A percentile compares a stretch with the other conserved stretches of the same genome.
Evolutionary conservation across 2,113 vertebrate species (phyloP).

Genomic region (Proterorhinus semilunaris): DNA sequence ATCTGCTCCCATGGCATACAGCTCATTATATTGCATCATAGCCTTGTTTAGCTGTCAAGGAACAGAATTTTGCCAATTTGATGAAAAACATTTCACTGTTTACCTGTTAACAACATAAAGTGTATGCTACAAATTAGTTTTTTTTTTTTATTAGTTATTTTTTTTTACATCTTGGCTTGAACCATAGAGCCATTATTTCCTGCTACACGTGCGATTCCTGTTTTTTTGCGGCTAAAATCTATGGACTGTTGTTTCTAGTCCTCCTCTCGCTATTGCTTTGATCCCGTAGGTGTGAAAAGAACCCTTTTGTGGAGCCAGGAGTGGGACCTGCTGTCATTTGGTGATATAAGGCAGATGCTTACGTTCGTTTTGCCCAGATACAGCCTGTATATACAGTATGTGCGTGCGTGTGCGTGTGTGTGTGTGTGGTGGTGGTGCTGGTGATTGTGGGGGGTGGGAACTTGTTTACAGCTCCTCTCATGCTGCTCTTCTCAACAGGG

Average conservation of each 20-base stretch:
- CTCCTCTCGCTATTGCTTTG: conserved; percentile 41
- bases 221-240: not conserved
- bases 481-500: conserved; percentile 61
- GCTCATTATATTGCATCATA: conserved; percentile 6
- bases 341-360: conserved; percentile 54
- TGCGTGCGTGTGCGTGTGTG: not conserved
- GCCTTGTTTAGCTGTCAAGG: conserved; percentile 23
- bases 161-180: not conserved
- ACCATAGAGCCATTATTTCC: not conserved
- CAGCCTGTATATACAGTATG: conserved; percentile 45
- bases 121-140: not conserved
- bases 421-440: conserved; percentile 41
- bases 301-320: conserved; percentile 54
- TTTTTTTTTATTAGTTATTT: not conserved
- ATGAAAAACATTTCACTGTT: not conserved
- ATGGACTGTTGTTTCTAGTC: conserved; percentile 35
- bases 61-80: conserved; percentile 5
- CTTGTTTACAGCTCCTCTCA: conserved; percentile 73
- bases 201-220: not conserved
- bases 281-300: conserved; percentile 61
- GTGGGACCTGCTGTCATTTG: conserved; percentile 61
- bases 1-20: conserved; percentile 4
- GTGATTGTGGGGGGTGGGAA: conserved; percentile 70
- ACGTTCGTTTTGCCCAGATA: conserved; percentile 75
- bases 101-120: not conserved